Evolutionary conservation across 2,113 vertebrate species (phyloP).

Genomic region (Neotoma lepida): DNA sequence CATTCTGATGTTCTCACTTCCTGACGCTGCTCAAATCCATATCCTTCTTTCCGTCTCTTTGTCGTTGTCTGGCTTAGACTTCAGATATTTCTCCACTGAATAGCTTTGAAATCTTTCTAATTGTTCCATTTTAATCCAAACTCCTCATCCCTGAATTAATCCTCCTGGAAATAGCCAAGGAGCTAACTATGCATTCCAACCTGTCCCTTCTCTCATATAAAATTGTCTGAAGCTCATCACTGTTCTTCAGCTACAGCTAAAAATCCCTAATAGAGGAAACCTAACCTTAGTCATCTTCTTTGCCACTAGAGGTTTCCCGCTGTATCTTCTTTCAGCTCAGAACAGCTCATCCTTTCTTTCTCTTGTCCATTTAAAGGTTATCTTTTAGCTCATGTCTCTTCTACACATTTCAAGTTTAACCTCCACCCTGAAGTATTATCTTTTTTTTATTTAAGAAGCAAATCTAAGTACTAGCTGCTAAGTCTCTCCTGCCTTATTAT

Average conservation of each 20-base stretch:
- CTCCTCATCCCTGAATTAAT: background rate
- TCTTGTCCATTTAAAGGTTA: background rate
- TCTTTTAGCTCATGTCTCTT: background rate
- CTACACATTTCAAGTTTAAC: background rate
- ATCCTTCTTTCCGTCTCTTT: background rate
- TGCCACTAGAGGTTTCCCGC: rapidly evolving
- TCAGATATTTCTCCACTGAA: background rate
- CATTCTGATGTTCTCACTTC: background rate
- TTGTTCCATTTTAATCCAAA: background rate
- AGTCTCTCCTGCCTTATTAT: background rate
- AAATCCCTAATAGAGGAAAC: background rate
- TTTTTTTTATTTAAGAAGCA: background rate
- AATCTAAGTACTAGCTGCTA: background rate
- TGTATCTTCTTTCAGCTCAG: too few species aligned
- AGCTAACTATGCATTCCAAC: background rate
- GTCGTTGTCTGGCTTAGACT: background rate
- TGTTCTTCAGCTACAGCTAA: background rate
- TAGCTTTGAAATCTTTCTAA: conserved; percentile 15
- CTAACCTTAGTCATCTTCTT: background rate
- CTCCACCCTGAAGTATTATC: background rate
- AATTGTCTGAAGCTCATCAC: background rate
- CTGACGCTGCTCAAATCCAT: background rate
- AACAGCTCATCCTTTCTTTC: background rate
- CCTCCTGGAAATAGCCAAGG: background rate
- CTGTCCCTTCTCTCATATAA: background rate